Evolutionary conservation across 1,140 invertebrate species (phyloP).

Genomic region (Bombus cullumanus): DNA sequence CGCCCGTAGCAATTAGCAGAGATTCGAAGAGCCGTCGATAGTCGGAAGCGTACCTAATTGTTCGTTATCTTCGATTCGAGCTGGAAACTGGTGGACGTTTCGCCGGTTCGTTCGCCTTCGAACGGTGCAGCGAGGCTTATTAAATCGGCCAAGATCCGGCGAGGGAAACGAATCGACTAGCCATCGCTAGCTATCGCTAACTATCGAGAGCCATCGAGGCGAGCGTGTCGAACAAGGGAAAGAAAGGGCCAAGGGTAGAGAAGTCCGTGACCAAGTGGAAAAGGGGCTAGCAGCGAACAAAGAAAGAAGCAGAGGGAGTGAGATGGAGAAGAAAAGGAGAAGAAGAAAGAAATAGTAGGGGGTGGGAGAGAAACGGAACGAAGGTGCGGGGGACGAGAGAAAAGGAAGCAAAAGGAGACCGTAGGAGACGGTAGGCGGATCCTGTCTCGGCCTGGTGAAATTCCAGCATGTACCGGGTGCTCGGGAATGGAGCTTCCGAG

Average conservation of each 20-base stretch:
- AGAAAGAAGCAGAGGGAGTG: not conserved
- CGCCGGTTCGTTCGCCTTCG: not conserved
- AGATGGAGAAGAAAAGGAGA: not conserved
- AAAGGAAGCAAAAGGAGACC: constrained; percentile 11
- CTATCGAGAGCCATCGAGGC: not conserved
- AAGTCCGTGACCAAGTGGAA: not conserved
- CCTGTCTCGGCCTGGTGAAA: constrained; percentile 53
- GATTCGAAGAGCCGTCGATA: not conserved
- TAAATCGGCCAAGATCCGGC: not conserved
- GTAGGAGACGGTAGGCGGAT: constrained; percentile 52
- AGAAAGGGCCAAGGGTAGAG: not conserved
- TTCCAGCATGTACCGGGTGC: constrained; percentile 55
- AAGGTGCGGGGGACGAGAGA: not conserved
- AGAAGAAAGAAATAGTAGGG: not conserved
- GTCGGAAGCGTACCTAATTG: not conserved
- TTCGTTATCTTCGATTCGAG: not conserved
- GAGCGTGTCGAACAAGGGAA: not conserved
- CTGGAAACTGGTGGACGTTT: not conserved
- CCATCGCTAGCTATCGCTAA: not conserved
- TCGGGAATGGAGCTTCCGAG: constrained; percentile 25
- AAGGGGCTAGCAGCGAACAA: not conserved
- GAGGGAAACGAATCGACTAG: not conserved
- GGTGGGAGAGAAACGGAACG: not conserved
- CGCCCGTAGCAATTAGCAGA: not conserved
- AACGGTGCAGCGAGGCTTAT: not conserved